These are phyloP conservation scores for Brevimyrus niger DNA, from an alignment of 2,113 vertebrate species.

Conservation along the genomic window DNA sequence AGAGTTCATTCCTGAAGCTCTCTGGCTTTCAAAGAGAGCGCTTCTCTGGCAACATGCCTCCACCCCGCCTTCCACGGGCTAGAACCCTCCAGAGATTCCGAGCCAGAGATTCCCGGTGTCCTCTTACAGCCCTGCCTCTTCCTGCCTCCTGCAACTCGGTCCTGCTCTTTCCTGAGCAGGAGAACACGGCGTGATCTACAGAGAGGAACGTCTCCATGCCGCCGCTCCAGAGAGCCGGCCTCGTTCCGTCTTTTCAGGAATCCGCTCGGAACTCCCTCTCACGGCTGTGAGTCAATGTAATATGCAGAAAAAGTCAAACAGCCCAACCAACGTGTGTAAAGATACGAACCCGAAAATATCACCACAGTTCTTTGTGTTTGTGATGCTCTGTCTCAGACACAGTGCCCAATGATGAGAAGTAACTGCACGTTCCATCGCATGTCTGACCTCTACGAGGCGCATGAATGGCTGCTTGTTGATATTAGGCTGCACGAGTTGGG, in stretches of 20 bases:
- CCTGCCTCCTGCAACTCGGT: neutral
- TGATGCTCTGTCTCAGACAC: neutral
- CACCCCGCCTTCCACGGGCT: neutral
- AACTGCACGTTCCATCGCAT: neutral
- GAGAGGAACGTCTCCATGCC: neutral
- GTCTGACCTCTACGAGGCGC: neutral
- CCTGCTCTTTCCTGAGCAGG: neutral
- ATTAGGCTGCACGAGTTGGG: neutral
- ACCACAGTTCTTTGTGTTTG: neutral
- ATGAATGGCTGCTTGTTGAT: neutral
- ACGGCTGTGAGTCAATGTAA: neutral
- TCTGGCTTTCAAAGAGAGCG: neutral
- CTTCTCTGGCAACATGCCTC: neutral
- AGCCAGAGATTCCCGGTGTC: neutral
- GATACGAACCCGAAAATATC: neutral
- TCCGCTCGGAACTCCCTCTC: neutral
- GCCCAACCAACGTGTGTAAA: neutral
- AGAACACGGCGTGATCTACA: neutral
- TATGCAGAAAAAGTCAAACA: neutral
- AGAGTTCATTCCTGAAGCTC: conserved; percentile 10
- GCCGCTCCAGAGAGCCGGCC: neutral
- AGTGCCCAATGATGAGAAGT: neutral
- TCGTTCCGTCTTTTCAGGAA: neutral
- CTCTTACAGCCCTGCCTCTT: conserved; percentile 13
- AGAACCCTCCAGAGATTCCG: neutral